phyloP scores from a whole-genome alignment of 2,888 invertebrate genomes.

The Lasioglossum figueresi region DNA sequence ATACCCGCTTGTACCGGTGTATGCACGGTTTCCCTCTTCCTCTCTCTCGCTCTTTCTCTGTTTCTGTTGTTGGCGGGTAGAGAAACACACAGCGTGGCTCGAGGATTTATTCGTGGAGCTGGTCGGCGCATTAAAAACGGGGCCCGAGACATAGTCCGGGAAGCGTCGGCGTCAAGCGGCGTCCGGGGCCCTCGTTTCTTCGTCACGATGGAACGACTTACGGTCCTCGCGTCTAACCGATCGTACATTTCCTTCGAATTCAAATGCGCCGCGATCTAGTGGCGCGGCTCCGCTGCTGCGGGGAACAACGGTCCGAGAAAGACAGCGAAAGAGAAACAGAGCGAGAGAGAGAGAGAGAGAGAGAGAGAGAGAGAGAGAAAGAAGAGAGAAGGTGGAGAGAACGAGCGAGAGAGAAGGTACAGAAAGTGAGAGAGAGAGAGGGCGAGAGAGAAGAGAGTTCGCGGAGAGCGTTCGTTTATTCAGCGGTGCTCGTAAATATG shows the following conservation, averaged over 20 bases:
- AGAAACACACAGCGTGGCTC: background rate
- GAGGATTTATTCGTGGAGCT: constrained; percentile 47
- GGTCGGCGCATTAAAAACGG: constrained; percentile 49
- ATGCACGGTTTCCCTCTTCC: background rate
- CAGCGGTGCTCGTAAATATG: constrained; percentile 83
- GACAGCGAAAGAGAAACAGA: constrained; percentile 63
- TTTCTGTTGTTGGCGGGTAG: background rate
- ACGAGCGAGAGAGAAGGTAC: constrained; percentile 34
- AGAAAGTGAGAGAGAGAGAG: constrained; percentile 54
- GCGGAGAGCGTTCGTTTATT: constrained; percentile 73
- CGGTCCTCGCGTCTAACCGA: constrained; percentile 66
- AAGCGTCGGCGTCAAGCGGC: constrained; percentile 57
- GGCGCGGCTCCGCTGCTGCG: constrained; percentile 49
- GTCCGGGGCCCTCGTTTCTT: constrained; percentile 49
- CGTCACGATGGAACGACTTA: constrained; percentile 61
- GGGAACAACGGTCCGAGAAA: constrained; percentile 49
- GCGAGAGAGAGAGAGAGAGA: constrained; percentile 61
- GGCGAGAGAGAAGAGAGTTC: constrained; percentile 41
- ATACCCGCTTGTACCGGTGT: constrained; percentile 17
- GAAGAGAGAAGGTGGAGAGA: constrained; percentile 11
- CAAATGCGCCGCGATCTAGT: constrained; percentile 75
- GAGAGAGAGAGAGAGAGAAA: background rate
- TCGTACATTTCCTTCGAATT: constrained; percentile 78
- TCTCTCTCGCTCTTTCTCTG: background rate
- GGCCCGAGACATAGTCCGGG: constrained; percentile 38